Percentiles rank a stretch among this genome's conserved stretches.
Evolutionary conservation across 2,888 invertebrate species (phyloP).

Genomic region (Agrochola macilenta): DNA sequence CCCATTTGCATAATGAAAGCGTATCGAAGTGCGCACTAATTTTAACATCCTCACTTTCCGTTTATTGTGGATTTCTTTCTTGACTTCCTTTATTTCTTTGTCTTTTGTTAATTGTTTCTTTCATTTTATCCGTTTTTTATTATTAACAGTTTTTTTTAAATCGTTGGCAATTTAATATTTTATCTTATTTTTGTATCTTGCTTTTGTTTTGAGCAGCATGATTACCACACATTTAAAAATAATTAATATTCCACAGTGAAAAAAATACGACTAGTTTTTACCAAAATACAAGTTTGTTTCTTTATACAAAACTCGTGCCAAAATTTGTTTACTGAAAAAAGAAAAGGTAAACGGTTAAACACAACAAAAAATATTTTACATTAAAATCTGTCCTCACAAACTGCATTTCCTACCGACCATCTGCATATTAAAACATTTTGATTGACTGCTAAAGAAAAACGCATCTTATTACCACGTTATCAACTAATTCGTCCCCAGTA

Average conservation of each 20-base stretch:
- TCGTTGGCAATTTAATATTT: background rate
- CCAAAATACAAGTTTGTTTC: background rate
- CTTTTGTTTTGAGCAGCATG: background rate
- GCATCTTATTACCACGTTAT: conserved; percentile 2
- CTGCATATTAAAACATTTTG: background rate
- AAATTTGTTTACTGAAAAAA: background rate
- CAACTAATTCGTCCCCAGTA: conserved; percentile 5
- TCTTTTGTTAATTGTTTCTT: background rate
- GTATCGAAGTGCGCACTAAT: conserved; percentile 39
- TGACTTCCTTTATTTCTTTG: background rate
- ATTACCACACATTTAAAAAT: background rate
- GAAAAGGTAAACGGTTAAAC: background rate
- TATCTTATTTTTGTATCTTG: background rate
- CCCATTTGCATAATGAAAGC: conserved; percentile 67
- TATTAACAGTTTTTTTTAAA: background rate
- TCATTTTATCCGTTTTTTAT: background rate
- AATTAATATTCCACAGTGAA: no score
- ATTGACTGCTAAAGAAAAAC: background rate
- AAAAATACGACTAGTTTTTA: background rate
- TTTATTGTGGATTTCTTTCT: conserved; percentile 28
- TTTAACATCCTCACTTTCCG: conserved; percentile 44
- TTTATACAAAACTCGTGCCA: background rate
- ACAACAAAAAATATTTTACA: background rate
- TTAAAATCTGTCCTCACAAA: background rate
- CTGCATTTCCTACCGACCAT: background rate